Evolutionary conservation across 2,797 vertebrate genomes (phyloP), one percentile per base, ranked within the genome.

Genomic region (Bryconaethiops microstoma): DNA sequence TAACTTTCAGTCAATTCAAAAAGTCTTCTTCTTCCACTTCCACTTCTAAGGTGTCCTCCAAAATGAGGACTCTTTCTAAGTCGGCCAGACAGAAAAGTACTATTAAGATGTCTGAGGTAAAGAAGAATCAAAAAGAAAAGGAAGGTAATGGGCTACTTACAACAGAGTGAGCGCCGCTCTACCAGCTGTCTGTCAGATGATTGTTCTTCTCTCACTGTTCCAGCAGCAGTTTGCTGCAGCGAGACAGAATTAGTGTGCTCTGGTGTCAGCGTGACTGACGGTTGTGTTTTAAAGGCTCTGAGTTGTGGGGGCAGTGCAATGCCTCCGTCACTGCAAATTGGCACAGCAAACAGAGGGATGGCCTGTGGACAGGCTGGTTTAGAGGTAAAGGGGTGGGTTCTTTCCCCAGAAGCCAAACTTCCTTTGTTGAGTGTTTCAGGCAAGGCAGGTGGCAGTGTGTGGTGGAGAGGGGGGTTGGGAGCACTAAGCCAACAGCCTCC

Each of bases 401-500:
- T 77, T 64, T 76, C 45, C 17, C 50, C 39, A 71, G 68, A 77
- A 72, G 52, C 68, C 25, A 19, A 21, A 0, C 50, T 48, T 39
- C n/a, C 50, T 82, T 82, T 82, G 80, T 82, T 67, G 71, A 55
- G 50, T 10, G 19, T 42, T 16, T 71, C 59, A 70, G 50, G 73
- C n/a, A 59, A 59, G 50, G 78, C 82, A 83, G 74, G 74, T 77
- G 78, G 82, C 7, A 69, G 55, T 69, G 83, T 88, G 83, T 87
- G 87, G 25, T 83, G 84, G 79, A 86, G 88, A 86, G 65, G 88
- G 90, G 68, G 88, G 85, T 78, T 63, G 81, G 83, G 74, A 81
- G 9, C 60, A 48, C n/a, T 45, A 17, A 39, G 25, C 52, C 29
- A 54, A n/a, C 25, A 19, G 23, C 42, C 42, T 6, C 23, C 2